phyloP scores from a whole-genome alignment of 2,113 vertebrate species.

The Callipepla squamata region DNA sequence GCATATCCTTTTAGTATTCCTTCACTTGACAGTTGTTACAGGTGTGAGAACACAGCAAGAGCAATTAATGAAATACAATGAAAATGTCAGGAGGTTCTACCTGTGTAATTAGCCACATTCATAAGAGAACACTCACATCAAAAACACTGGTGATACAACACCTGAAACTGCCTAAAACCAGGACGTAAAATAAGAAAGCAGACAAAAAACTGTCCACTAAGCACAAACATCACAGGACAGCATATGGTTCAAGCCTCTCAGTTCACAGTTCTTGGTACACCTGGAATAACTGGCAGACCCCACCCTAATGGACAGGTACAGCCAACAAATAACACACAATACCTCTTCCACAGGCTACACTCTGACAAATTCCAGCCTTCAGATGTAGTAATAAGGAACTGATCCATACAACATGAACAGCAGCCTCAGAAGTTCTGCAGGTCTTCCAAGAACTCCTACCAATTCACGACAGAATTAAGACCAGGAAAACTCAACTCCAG shows the following conservation, averaged over 20 bases:
- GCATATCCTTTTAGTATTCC: not conserved
- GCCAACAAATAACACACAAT: not conserved
- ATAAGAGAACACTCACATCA: not conserved
- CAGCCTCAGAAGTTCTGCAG: not conserved
- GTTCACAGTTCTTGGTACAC: not conserved
- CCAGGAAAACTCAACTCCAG: not conserved
- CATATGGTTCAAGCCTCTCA: not conserved
- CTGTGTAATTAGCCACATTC: not conserved
- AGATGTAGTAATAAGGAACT: not conserved
- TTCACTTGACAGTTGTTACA: not conserved
- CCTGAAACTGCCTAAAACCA: not conserved
- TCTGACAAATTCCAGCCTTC: not conserved
- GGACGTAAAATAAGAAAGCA: not conserved
- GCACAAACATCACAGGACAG: not conserved
- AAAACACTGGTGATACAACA: not conserved
- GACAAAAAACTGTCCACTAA: not conserved
- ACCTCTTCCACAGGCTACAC: not conserved
- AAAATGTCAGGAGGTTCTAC: not conserved
- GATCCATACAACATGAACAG: not conserved
- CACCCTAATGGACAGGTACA: not conserved
- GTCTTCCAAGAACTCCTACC: not conserved
- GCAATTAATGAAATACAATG: constrained; percentile 13
- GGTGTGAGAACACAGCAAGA: not conserved
- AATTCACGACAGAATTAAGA: not conserved
- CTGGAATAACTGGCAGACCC: not conserved